A percentile compares a stretch with the other conserved stretches of the same genome.
phyloP scores from a whole-genome alignment of 1,140 invertebrate species.

The Drosophila nannoptera region DNA sequence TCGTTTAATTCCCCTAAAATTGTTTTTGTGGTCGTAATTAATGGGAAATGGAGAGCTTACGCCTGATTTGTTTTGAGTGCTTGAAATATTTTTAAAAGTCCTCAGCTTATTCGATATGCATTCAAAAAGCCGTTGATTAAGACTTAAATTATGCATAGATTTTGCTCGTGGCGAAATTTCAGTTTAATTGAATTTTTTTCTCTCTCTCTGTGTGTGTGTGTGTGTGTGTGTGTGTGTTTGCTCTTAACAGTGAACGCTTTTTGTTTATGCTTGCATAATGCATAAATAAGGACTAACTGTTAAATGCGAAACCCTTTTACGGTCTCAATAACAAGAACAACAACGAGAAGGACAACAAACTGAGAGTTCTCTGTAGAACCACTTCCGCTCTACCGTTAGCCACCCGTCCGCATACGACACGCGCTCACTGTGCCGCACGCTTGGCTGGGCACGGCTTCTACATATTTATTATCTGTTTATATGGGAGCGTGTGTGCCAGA shows the following conservation, averaged over 20 bases:
- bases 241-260: conserved; percentile 13
- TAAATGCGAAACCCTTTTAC: conserved; percentile 21
- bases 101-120: no score
- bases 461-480: conserved; percentile 59
- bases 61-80: no score
- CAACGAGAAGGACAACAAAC: neutral
- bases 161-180: neutral
- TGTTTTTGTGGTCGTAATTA: no score
- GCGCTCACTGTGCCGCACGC: conserved; percentile 23
- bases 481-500: conserved; percentile 8
- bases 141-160: no score
- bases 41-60: no score
- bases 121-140: no score
- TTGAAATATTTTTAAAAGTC: no score
- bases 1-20: no score
- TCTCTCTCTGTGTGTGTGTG: neutral
- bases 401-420: conserved; percentile 12
- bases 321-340: neutral
- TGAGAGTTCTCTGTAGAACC: conserved; percentile 2
- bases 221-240: conserved; percentile 1
- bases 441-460: conserved; percentile 41
- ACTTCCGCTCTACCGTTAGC: conserved; percentile 27
- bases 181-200: conserved; percentile 1
- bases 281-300: conserved; percentile 22
- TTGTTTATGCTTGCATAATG: conserved; percentile 11